Evolutionary conservation across 2,888 invertebrate genomes (phyloP).

Genomic region (Rotaria magnacalcarata): DNA sequence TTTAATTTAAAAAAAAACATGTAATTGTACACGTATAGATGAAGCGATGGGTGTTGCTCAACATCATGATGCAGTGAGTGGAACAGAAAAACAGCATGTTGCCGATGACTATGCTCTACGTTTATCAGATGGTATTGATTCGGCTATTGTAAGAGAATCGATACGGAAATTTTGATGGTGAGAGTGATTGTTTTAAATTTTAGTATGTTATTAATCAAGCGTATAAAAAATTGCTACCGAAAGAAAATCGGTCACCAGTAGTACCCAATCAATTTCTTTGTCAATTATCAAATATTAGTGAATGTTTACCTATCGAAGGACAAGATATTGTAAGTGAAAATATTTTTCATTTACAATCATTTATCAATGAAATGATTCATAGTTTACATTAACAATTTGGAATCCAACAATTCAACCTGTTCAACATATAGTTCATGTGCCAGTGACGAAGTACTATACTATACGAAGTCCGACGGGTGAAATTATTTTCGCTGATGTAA

Average conservation of each 20-base stretch:
- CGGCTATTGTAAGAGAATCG: conserved; percentile 53
- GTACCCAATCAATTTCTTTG: conserved; percentile 60
- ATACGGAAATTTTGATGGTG: conserved; percentile 50
- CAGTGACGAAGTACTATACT: conserved; percentile 62
- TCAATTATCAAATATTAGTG: conserved; percentile 71
- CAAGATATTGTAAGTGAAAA: not conserved
- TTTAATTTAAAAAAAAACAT: not conserved
- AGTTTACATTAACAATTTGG: conserved; percentile 72
- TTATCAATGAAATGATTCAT: not conserved
- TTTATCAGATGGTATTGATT: conserved; percentile 60
- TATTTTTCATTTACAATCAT: not conserved
- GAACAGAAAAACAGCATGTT: conserved; percentile 23
- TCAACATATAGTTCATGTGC: conserved; percentile 62
- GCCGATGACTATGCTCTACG: not conserved
- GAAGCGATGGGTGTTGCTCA: conserved; percentile 64
- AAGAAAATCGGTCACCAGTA: conserved; percentile 46
- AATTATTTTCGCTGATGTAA: conserved; percentile 51
- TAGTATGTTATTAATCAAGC: conserved; percentile 53
- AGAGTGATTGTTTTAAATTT: conserved; percentile 63
- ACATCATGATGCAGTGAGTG: conserved; percentile 78
- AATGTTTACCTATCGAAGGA: conserved; percentile 62
- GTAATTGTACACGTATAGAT: conserved; percentile 45
- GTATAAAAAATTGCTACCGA: conserved; percentile 50
- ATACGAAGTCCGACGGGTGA: conserved; percentile 66
- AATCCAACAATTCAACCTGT: conserved; percentile 71